Conservation (phyloP, 2,888 invertebrate species). For the Empis stercorea region DNA sequence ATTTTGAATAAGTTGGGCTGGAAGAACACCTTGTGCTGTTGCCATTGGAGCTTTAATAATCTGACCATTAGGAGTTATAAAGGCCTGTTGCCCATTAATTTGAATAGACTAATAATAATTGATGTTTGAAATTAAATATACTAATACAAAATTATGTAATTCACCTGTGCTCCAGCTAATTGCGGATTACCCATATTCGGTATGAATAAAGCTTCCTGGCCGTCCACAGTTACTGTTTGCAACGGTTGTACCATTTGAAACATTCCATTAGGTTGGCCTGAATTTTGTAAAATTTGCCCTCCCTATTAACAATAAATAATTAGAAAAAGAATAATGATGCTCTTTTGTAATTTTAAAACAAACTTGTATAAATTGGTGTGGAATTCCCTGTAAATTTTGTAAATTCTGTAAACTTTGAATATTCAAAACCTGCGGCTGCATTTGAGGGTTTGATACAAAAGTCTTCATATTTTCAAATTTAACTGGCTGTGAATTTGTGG, state of each 20-base stretch:
- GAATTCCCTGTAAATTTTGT: slow-evolving; percentile 13
- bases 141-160: neutral
- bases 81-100: slow-evolving; percentile 42
- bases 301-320: slow-evolving; percentile 11
- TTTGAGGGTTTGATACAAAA: slow-evolving; percentile 17
- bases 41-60: slow-evolving; percentile 58
- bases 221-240: slow-evolving; percentile 86
- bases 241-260: slow-evolving; percentile 54
- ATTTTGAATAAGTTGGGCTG: slow-evolving; percentile 59
- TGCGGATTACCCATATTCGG: slow-evolving; percentile 55
- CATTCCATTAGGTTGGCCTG: slow-evolving; percentile 26
- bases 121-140: slow-evolving; percentile 13
- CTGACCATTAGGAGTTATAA: slow-evolving; percentile 47
- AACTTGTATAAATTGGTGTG: slow-evolving; percentile 22
- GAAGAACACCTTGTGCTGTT: slow-evolving; percentile 33
- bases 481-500: neutral
- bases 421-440: slow-evolving; percentile 19
- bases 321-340: neutral
- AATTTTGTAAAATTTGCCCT: slow-evolving; percentile 20
- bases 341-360: neutral
- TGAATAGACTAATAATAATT: slow-evolving; percentile 30
- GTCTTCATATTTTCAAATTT: slow-evolving; percentile 13
- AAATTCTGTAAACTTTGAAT: slow-evolving; percentile 15
- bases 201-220: slow-evolving; percentile 84
- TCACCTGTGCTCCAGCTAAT: slow-evolving; percentile 37